These are phyloP conservation scores for Prochilodus magdalenae DNA, from an alignment of 2,113 vertebrate genomes.

Conservation along the genomic window DNA sequence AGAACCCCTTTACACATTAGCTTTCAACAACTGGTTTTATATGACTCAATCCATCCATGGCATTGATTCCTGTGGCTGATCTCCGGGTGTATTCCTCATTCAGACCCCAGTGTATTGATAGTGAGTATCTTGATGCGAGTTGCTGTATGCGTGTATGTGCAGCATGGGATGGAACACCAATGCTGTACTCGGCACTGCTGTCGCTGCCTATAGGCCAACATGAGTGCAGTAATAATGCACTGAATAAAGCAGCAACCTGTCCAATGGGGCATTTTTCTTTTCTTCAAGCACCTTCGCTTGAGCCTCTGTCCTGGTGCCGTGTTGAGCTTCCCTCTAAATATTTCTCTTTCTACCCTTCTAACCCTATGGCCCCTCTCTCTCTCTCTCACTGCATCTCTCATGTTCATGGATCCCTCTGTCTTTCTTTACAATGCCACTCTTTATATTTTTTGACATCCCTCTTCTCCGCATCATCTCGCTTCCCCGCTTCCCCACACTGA, in stretches of 20 bases:
- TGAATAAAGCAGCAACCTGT: constrained; percentile 46
- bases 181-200: constrained; percentile 17
- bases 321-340: constrained; percentile 27
- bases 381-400: background rate
- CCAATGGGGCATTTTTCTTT: constrained; percentile 38
- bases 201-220: constrained; percentile 39
- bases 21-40: too few species aligned
- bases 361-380: background rate
- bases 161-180: background rate
- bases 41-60: too few species aligned
- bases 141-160: background rate
- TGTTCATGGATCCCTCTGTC: background rate
- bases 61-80: too few species aligned
- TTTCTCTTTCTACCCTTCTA: background rate
- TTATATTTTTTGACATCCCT: background rate
- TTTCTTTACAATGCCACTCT: background rate
- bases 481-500: background rate
- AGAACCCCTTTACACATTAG: too few species aligned
- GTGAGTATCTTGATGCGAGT: background rate
- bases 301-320: constrained; percentile 27
- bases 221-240: constrained; percentile 46
- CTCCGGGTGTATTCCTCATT: constrained; percentile 10
- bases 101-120: constrained; percentile 13
- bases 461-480: background rate
- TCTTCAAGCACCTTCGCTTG: constrained; percentile 28